phyloP scores from a whole-genome alignment of 35 echinoderm and acorn worm genomes.

The Hemicentrotus pulcherrimus region DNA sequence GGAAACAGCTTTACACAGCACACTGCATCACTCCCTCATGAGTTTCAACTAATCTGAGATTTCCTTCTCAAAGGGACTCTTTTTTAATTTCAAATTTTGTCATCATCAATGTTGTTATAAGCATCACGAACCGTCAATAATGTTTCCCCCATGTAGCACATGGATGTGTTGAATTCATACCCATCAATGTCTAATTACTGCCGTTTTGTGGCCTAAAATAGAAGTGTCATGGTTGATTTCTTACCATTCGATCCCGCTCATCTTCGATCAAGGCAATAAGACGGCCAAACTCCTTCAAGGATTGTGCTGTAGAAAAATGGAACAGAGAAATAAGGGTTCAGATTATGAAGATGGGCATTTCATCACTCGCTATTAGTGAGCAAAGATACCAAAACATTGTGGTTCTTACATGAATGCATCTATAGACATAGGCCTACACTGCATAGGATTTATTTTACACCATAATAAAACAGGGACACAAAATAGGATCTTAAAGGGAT shows the following conservation, averaged over 20 bases:
- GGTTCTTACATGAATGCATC: too few species aligned
- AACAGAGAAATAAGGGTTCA: background rate
- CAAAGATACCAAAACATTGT: too few species aligned
- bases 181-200: background rate
- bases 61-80: background rate
- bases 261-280: constrained; percentile 96
- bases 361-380: too few species aligned
- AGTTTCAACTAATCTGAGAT: constrained; percentile 3
- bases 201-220: background rate
- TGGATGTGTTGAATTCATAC: background rate
- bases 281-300: constrained; percentile 96
- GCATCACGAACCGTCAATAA: background rate
- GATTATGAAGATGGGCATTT: too few species aligned
- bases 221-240: background rate
- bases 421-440: too few species aligned
- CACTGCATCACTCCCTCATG: background rate
- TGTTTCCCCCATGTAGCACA: background rate
- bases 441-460: too few species aligned
- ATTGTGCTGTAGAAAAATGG: constrained; percentile 73
- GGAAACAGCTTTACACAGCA: background rate
- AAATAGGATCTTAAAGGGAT: too few species aligned
- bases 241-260: constrained; percentile 98
- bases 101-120: background rate
- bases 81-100: background rate
- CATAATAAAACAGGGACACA: too few species aligned